These are phyloP conservation scores for Petrocephalus microphthalmus DNA, from an alignment of 2,113 vertebrate genomes.

Conservation along the genomic window DNA sequence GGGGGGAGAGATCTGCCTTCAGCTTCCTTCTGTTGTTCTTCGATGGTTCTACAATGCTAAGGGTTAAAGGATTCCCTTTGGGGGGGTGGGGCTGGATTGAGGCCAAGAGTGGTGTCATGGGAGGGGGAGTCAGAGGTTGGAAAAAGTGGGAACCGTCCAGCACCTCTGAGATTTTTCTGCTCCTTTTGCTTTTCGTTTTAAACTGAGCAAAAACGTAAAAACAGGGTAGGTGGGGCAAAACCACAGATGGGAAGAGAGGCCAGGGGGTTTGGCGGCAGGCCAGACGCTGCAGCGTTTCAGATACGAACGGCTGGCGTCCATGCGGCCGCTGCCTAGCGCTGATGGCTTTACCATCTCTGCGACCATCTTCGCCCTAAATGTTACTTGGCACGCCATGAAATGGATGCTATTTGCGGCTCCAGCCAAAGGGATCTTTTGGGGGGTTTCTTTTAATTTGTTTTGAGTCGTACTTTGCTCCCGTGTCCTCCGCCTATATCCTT, in stretches of 20 bases:
- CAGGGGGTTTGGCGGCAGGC: background rate
- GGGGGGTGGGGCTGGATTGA: background rate
- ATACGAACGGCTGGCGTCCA: background rate
- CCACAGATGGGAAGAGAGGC: background rate
- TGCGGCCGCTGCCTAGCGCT: background rate
- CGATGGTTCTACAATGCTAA: background rate
- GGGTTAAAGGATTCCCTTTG: background rate
- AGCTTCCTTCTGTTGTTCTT: background rate
- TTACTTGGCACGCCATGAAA: background rate
- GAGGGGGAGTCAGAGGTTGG: background rate
- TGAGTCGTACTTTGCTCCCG: background rate
- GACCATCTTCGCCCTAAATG: background rate
- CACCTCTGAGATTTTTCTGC: constrained; percentile 13
- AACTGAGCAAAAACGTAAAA: background rate
- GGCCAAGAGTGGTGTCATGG: background rate
- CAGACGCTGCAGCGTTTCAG: background rate
- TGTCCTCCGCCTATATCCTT: background rate
- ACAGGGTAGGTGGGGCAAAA: background rate
- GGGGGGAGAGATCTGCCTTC: background rate
- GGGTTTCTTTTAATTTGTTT: constrained; percentile 11
- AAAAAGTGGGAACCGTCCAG: constrained; percentile 5
- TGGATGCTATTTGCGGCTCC: background rate
- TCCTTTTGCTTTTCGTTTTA: constrained; percentile 33
- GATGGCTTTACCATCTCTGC: constrained; percentile 45
- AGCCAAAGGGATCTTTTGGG: background rate